phyloP scores from a whole-genome alignment of 1,140 invertebrate species.

The Drosophila ficusphila region DNA sequence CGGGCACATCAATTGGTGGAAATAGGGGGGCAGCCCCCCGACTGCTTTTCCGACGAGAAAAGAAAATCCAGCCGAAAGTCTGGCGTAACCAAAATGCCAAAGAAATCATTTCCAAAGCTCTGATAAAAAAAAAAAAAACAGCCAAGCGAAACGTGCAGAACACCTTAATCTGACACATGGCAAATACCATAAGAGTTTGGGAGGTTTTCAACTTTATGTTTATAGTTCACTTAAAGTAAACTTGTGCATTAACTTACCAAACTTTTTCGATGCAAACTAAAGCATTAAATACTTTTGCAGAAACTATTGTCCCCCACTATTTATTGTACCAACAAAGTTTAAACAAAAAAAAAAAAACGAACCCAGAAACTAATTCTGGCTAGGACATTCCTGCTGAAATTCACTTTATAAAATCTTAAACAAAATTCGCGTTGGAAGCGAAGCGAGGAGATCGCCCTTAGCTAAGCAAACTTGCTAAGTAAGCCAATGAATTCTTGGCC shows the following conservation, averaged over 20 bases:
- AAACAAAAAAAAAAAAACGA: background rate
- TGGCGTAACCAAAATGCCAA: slow-evolving; percentile 14
- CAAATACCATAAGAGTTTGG: too few species aligned
- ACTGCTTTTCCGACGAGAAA: background rate
- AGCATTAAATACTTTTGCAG: too few species aligned
- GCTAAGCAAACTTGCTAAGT: slow-evolving; percentile 13
- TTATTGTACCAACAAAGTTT: too few species aligned
- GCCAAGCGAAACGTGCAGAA: too few species aligned
- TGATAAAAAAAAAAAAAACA: slow-evolving; percentile 4
- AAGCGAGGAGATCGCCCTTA: slow-evolving; percentile 12
- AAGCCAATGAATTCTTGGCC: slow-evolving; percentile 11
- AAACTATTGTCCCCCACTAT: too few species aligned
- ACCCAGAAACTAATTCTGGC: background rate
- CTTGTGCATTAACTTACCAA: too few species aligned
- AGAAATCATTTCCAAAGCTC: background rate
- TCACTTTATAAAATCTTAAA: background rate
- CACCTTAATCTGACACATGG: too few species aligned
- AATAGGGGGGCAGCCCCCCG: background rate
- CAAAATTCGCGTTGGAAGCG: slow-evolving; percentile 5
- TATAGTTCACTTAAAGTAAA: too few species aligned
- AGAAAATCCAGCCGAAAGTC: slow-evolving; percentile 1
- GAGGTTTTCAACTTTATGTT: too few species aligned
- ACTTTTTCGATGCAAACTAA: too few species aligned
- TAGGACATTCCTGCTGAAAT: background rate
- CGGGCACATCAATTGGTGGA: slow-evolving; percentile 39